Conservation (phyloP, 1,140 invertebrate species). For the Phocides pigmalion region DNA sequence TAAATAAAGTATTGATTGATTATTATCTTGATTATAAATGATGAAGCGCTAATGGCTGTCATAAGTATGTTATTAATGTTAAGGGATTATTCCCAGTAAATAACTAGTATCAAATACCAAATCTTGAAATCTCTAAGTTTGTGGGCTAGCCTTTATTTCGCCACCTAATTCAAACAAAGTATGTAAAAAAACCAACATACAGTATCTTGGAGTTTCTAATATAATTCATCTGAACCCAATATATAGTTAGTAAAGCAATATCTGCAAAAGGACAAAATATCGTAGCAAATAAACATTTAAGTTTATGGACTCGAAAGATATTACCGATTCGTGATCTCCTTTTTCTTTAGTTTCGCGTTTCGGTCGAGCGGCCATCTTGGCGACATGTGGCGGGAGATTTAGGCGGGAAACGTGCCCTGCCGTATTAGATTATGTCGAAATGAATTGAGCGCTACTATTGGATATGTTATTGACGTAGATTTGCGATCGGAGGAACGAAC, state of each 20-base stretch:
- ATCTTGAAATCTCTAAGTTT: no score
- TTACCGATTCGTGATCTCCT: slow-evolving; percentile 83
- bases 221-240: slow-evolving; percentile 31
- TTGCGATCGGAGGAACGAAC: slow-evolving; percentile 83
- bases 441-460: slow-evolving; percentile 83
- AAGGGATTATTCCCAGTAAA: no score
- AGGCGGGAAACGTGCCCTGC: slow-evolving; percentile 80
- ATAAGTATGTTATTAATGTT: no score
- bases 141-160: no score
- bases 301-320: slow-evolving; percentile 83
- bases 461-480: slow-evolving; percentile 84
- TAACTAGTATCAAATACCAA: no score
- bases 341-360: slow-evolving; percentile 80
- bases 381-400: slow-evolving; percentile 83
- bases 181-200: background rate
- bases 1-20: no score
- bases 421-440: slow-evolving; percentile 83
- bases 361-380: slow-evolving; percentile 80
- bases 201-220: slow-evolving; percentile 3
- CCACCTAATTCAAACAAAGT: no score
- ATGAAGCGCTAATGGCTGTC: no score
- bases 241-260: slow-evolving; percentile 73
- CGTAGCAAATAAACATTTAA: slow-evolving; percentile 83
- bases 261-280: slow-evolving; percentile 81
- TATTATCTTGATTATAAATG: no score